Conservation (phyloP, 2,888 invertebrate species). For the Norana najaformis region DNA sequence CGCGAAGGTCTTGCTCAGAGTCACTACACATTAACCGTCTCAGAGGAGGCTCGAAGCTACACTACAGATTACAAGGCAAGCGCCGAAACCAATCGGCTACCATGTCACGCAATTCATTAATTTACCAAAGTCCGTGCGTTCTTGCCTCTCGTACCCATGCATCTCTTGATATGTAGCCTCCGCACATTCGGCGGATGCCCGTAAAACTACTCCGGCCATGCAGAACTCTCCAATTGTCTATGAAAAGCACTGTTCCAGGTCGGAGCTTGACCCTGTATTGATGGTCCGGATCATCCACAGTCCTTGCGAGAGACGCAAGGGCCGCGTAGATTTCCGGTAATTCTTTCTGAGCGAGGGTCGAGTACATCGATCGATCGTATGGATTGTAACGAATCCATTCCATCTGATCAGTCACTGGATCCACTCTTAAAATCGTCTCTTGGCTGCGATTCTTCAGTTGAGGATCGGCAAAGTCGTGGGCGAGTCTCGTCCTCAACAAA, state of each 20-base stretch:
- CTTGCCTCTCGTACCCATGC: slow-evolving; percentile 59
- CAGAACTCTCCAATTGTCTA: slow-evolving; percentile 79
- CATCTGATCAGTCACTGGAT: slow-evolving; percentile 66
- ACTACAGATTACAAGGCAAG: background rate
- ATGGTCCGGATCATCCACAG: slow-evolving; percentile 60
- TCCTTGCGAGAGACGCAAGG: slow-evolving; percentile 45
- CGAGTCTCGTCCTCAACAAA: slow-evolving; percentile 67
- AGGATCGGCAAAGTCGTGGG: slow-evolving; percentile 69
- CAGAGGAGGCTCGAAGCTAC: too few species aligned
- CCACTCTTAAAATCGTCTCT: slow-evolving; percentile 43
- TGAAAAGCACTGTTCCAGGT: slow-evolving; percentile 74
- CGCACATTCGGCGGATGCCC: slow-evolving; percentile 72
- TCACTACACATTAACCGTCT: background rate
- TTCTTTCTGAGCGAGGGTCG: slow-evolving; percentile 60
- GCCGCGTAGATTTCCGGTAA: slow-evolving; percentile 70
- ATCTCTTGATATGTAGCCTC: slow-evolving; percentile 75
- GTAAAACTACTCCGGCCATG: slow-evolving; percentile 76
- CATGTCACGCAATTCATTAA: background rate
- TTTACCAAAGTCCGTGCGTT: slow-evolving; percentile 42
- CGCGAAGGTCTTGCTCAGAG: background rate
- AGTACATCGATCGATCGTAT: slow-evolving; percentile 71
- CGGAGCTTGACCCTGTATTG: slow-evolving; percentile 55
- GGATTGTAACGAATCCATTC: slow-evolving; percentile 73
- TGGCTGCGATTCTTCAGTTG: slow-evolving; percentile 41
- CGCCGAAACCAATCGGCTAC: background rate